Percentiles rank a stretch among this genome's conserved stretches.
These are phyloP conservation scores for Condylostylus longicornis DNA, from an alignment of 1,140 invertebrate species.

Conservation along the genomic window DNA sequence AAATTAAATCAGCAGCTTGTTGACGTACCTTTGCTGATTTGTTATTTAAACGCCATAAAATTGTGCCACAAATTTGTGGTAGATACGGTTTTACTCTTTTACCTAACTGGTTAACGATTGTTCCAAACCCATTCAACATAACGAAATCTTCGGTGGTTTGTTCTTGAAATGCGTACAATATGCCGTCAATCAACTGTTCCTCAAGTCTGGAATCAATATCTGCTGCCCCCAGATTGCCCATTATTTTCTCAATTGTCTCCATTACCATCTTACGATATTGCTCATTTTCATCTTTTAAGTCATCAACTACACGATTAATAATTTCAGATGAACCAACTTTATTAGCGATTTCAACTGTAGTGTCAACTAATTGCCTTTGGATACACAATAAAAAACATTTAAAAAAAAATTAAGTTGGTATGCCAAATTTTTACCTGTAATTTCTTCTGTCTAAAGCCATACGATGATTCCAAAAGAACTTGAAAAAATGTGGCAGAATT, in stretches of 20 bases:
- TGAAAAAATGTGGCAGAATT: slow-evolving; percentile 97
- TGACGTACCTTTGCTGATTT: slow-evolving; percentile 99
- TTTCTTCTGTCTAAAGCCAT: slow-evolving; percentile 98
- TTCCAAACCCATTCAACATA: slow-evolving; percentile 98
- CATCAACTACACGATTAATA: slow-evolving; percentile 95
- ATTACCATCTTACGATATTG: slow-evolving; percentile 99
- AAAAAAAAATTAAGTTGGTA: no score
- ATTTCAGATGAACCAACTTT: slow-evolving; percentile 99
- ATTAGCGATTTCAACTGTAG: slow-evolving; percentile 98
- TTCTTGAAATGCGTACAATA: slow-evolving; percentile 98
- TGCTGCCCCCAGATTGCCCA: slow-evolving; percentile 91
- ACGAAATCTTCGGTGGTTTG: slow-evolving; percentile 99
- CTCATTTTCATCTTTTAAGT: slow-evolving; percentile 99
- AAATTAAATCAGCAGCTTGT: slow-evolving; percentile 98
- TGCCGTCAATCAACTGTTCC: slow-evolving; percentile 98
- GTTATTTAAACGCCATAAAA: slow-evolving; percentile 97
- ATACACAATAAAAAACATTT: no score
- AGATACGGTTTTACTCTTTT: slow-evolving; percentile 96
- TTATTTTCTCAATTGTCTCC: slow-evolving; percentile 99
- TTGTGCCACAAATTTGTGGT: slow-evolving; percentile 99
- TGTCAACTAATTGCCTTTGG: slow-evolving; percentile 94
- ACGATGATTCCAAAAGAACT: slow-evolving; percentile 99
- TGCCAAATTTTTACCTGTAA: no score
- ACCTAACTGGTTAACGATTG: slow-evolving; percentile 93
- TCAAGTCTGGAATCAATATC: slow-evolving; percentile 96